These are phyloP conservation scores for Betta splendens DNA, from an alignment of 2,797 vertebrate species.

Conservation along the genomic window DNA sequence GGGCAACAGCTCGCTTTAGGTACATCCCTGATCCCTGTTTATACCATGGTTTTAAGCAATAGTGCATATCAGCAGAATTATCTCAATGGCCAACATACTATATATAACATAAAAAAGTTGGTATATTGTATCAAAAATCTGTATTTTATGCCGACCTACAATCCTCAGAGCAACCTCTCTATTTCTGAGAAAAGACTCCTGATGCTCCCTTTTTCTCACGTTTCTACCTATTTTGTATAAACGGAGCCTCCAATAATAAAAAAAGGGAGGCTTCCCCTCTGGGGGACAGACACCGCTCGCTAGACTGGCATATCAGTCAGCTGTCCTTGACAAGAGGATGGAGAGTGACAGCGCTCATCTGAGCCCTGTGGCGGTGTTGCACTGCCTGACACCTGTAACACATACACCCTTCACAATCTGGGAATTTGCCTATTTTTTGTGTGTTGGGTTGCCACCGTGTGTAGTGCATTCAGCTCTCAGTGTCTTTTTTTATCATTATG, in stretches of 20 bases:
- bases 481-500: background rate
- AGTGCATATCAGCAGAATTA: background rate
- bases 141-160: constrained; percentile 19
- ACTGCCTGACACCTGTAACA: constrained; percentile 59
- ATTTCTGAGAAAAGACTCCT: constrained; percentile 50
- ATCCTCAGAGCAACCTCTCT: constrained; percentile 47
- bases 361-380: constrained; percentile 36
- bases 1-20: constrained; percentile 11
- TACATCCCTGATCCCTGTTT: constrained; percentile 22
- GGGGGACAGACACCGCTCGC: constrained; percentile 46
- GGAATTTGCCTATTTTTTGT: constrained; percentile 5
- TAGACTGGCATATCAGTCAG: constrained; percentile 59
- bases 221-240: constrained; percentile 69
- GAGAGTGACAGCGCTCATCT: constrained; percentile 65
- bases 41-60: constrained; percentile 1
- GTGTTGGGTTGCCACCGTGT: background rate
- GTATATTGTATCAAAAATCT: constrained; percentile 8
- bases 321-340: constrained; percentile 40
- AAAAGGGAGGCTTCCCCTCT: constrained; percentile 52
- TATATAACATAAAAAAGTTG: no score
- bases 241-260: constrained; percentile 63
- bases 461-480: background rate
- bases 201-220: constrained; percentile 20
- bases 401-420: constrained; percentile 61
- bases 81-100: no score